Conservation (phyloP, 2,113 vertebrate genomes). For the Theristicus caerulescens region DNA sequence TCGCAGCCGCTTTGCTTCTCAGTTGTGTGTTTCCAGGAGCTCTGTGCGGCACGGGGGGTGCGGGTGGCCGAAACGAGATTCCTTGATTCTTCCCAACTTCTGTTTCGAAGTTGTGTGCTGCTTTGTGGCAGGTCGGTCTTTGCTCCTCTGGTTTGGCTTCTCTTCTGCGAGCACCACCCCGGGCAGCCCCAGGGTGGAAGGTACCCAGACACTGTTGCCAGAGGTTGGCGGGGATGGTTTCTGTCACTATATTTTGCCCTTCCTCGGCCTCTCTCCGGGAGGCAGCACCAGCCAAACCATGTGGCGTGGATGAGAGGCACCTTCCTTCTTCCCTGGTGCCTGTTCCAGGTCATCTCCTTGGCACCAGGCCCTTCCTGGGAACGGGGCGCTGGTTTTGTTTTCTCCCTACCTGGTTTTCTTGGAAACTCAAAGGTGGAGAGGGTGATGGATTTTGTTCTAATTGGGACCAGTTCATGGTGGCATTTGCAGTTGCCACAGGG, state of each 20-base stretch:
- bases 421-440: background rate
- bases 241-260: background rate
- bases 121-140: fast-evolving
- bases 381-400: background rate
- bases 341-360: background rate
- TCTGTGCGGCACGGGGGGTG: fast-evolving
- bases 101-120: background rate
- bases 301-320: background rate
- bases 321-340: background rate
- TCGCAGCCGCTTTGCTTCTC: background rate
- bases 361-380: background rate
- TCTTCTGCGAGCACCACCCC: background rate
- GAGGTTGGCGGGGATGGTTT: background rate
- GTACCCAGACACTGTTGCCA: background rate
- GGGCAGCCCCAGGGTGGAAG: background rate
- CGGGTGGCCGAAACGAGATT: background rate
- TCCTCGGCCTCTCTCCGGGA: background rate
- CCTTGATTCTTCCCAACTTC: background rate
- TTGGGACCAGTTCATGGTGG: fast-evolving
- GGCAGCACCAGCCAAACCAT: background rate
- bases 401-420: background rate
- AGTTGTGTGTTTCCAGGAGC: background rate
- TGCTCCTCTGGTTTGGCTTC: background rate
- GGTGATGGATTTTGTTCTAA: background rate
- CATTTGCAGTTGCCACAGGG: background rate